These are phyloP conservation scores for Scrobipalpa atriplicella DNA, from an alignment of 2,888 invertebrate species.

Conservation along the genomic window DNA sequence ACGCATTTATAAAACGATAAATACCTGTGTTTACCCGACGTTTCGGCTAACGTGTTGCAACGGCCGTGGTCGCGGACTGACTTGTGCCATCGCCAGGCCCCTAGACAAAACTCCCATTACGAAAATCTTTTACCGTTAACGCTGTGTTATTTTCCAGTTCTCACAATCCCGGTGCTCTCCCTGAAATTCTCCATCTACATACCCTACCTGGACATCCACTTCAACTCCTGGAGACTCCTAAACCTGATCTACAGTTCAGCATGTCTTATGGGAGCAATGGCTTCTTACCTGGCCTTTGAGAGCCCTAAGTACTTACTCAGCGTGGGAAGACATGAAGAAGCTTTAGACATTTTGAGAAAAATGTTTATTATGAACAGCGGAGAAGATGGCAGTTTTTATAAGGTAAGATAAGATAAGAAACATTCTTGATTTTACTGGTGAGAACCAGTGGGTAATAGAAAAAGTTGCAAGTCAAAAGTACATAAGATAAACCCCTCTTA, in stretches of 20 bases:
- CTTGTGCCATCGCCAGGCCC: not conserved
- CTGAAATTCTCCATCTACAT: conserved; percentile 70
- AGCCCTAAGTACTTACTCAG: conserved; percentile 89
- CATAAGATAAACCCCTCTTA: too few relatives aligned
- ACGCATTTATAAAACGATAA: too few relatives aligned
- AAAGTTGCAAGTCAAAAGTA: too few relatives aligned
- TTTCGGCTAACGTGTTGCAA: too few relatives aligned
- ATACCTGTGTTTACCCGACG: too few relatives aligned
- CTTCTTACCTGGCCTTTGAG: conserved; percentile 84
- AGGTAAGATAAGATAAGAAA: too few relatives aligned
- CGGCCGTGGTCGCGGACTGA: too few relatives aligned
- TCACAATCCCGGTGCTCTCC: conserved; percentile 86
- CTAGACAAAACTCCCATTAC: not conserved
- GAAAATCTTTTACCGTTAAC: not conserved
- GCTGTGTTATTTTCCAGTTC: conserved; percentile 77
- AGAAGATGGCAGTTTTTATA: conserved; percentile 51
- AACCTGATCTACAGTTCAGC: conserved; percentile 84
- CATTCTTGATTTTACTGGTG: too few relatives aligned
- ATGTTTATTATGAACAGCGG: conserved; percentile 63
- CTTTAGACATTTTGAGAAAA: conserved; percentile 69
- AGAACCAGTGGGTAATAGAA: too few relatives aligned
- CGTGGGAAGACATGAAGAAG: conserved; percentile 80
- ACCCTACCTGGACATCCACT: conserved; percentile 73
- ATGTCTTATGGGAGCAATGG: conserved; percentile 82
- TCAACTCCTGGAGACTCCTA: conserved; percentile 89